Conservation (phyloP, 2,888 invertebrate genomes). For the Mantis religiosa region DNA sequence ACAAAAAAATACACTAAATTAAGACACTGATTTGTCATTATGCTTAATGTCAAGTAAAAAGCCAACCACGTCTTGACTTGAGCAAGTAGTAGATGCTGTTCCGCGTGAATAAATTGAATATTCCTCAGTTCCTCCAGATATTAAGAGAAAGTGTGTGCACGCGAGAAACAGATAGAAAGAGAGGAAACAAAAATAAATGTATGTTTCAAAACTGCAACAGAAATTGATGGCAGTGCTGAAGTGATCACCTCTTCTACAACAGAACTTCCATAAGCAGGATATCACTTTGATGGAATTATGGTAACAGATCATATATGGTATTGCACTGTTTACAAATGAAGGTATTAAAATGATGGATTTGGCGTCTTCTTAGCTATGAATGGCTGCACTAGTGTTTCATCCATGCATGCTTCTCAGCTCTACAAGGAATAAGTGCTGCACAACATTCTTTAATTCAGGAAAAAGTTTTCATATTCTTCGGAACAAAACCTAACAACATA, state of each 20-base stretch:
- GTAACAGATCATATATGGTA: neutral
- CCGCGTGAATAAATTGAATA: neutral
- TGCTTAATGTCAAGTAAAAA: constrained; percentile 3
- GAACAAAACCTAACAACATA: neutral
- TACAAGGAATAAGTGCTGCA: neutral
- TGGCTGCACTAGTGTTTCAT: neutral
- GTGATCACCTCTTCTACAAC: neutral
- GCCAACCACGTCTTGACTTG: constrained; percentile 1
- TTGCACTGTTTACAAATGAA: neutral
- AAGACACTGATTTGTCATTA: neutral
- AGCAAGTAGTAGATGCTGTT: constrained; percentile 3
- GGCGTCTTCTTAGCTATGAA: neutral
- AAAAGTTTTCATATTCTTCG: neutral
- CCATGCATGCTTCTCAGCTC: neutral
- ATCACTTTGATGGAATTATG: neutral
- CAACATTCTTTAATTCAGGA: neutral
- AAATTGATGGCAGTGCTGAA: constrained; percentile 14
- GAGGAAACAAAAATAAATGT: neutral
- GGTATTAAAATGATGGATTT: neutral
- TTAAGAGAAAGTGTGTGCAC: neutral
- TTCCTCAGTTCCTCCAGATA: neutral
- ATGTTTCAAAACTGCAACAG: neutral
- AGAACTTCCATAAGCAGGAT: neutral
- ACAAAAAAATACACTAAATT: constrained; percentile 10
- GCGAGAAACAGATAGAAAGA: neutral